Base-by-base conservation (phyloP, 2,113 vertebrate genomes). In the Monopterus albus region DNA sequence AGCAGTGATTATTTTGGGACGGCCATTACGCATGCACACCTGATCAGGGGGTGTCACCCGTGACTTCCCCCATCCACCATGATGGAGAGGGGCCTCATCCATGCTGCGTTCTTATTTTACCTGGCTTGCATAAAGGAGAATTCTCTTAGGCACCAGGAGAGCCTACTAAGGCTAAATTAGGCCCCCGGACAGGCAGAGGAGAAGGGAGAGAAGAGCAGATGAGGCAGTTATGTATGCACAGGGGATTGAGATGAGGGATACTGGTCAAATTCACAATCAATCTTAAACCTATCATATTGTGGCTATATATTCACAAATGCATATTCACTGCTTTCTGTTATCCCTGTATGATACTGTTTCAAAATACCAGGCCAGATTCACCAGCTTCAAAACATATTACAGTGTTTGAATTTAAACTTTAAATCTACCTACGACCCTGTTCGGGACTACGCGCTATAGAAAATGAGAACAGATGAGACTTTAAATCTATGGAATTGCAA, bases 1-100 rank as follows among this genome's bases (percentile, higher is more conserved):
- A 95, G 92, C 90, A 91, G 93, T 83, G 92, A 95, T 95, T 95
- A 96, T 96, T 96, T 96, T 95, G 91, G 95, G 95, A 94, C 65
- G 91, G 90, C 91, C 93, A 96, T 96, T 96, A 95, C 95, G 91
- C 93, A 95, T 89, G 93, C 93, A 95, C 94, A 96, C 95, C 96
- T 96, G 95, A 97, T 96, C 94, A 92, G 89, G 50, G 92, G 87
- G 83, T 94, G 93, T 95, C 95, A 95, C 95, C 94, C 93, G 91
- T 93, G 94, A 91, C 91, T 85, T 86, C 91, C 85, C 81, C 90
- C 82, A 59, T 92, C 92, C 88, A 75, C 92, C 93, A 94, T 94
- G 95, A 96, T 95, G 92, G 94, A 96, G 95, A 93, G 92, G 91
- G 92, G 94, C 93, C 86, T 84, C 86, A 85, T 87, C 82, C 72